Conservation (phyloP, 1,140 invertebrate genomes). For the Apolygus lucorum region DNA sequence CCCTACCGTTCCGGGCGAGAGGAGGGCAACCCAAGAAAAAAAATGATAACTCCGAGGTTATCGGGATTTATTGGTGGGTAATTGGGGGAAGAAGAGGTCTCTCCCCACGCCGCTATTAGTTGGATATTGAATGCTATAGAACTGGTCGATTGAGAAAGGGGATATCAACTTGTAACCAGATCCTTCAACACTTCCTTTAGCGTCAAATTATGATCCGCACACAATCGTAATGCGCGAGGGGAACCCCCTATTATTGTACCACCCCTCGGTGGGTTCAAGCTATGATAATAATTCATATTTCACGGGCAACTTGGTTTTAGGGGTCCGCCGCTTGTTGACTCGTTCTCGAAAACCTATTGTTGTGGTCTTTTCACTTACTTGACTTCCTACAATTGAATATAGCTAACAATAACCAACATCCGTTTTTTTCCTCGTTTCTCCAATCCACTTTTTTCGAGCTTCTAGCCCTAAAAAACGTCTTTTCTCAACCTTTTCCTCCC, state of each 20-base stretch:
- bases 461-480: not conserved
- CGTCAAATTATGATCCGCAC: conserved; percentile 15
- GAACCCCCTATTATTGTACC: not conserved
- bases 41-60: not conserved
- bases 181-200: conserved; percentile 12
- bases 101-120: not conserved
- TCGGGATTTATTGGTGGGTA: conserved; percentile 6
- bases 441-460: not conserved
- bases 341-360: not conserved
- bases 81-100: conserved; percentile 3
- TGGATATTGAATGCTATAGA: not conserved
- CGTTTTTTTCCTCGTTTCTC: not conserved
- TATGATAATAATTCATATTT: conserved; percentile 31
- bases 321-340: conserved; percentile 19
- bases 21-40: not conserved
- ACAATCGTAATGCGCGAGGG: not conserved
- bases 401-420: conserved; percentile 1
- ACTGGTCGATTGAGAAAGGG: not conserved
- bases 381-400: conserved; percentile 19
- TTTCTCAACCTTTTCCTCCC: not conserved
- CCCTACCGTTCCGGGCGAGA: not conserved
- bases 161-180: conserved; percentile 13
- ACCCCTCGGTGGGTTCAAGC: not conserved
- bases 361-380: conserved; percentile 17
- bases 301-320: conserved; percentile 23